Base-by-base conservation (phyloP, 2,797 vertebrate species). In the Pangasius larnaudii region DNA sequence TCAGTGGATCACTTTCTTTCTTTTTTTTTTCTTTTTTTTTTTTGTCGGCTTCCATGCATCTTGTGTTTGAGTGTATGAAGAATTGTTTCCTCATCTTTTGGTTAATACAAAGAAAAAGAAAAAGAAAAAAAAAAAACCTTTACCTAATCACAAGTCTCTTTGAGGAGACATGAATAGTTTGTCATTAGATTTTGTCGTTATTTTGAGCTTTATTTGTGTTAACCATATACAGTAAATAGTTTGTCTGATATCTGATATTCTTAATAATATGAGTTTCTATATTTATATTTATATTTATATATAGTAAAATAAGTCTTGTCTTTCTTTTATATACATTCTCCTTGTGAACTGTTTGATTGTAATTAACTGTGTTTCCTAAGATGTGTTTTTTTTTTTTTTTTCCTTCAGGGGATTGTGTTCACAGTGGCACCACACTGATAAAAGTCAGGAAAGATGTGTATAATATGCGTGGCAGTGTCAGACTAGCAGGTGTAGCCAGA, bases 301-400 rank as follows among this genome's bases (percentile, higher is more conserved):
- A 94, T 96, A 96, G 95, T 97, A 98, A 96, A 98, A 97, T 98
- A 98, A 98, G 97, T 95, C 96, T 93, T 97, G 95, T 96, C 94
- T 97, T 95, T 94, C 96, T 97, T 97, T 94, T 95, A 94, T 96
- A 95, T 95, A 95, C 95, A 93, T 95, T 96, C 95, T 98, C 94
- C 95, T 95, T 97, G 96, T 99, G 96, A 97, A 98, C 97, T 98
- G 97, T 97, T 98, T 97, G 96, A 97, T 96, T 97, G 97, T 98
- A 97, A 99, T 99, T 99, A 99, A 99, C 97, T 93, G 96, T 98
- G 96, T 99, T 97, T 98, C 96, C 97, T 97, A 97, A 99, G 99
- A 98, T 99, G 96, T 96, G 97, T 78, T 18, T 53, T 56, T 77
- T 98, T 97, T 97, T 97, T 98, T 97, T 98, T 84, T 91, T 97